phyloP scores from a whole-genome alignment of 2,113 vertebrate genomes.

The Sus scrofa region DNA sequence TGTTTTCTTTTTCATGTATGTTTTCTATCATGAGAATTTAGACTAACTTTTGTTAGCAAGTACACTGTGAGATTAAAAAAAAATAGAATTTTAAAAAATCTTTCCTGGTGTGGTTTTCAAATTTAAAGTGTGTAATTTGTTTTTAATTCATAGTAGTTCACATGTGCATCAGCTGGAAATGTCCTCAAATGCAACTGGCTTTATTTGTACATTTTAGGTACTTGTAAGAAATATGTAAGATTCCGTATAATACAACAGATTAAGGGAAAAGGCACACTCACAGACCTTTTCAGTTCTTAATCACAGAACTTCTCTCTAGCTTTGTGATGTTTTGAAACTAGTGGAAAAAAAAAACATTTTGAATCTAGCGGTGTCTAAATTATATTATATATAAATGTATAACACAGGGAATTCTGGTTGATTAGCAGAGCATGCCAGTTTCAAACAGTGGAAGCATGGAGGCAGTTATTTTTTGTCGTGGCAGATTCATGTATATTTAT shows the following conservation, averaged over 20 bases:
- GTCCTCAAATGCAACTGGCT: not conserved
- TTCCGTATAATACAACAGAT: not conserved
- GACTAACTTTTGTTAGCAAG: not conserved
- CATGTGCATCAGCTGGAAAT: not conserved
- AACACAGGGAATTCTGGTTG: conserved; percentile 39
- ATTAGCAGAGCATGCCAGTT: conserved; percentile 34
- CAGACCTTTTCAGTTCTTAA: not conserved
- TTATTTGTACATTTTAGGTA: not conserved
- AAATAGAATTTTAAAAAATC: not conserved
- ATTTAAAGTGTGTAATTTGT: not conserved
- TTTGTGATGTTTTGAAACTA: conserved; percentile 10
- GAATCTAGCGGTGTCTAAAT: not conserved
- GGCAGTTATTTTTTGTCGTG: not conserved
- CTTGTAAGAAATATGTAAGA: not conserved
- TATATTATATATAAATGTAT: not conserved
- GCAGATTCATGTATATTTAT: conserved; percentile 22
- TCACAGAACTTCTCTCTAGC: not conserved
- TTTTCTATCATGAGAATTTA: not conserved
- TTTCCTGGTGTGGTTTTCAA: not conserved
- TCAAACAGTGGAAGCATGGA: not conserved
- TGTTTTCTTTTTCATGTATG: not conserved
- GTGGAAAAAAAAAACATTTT: not conserved
- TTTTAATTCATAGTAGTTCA: not conserved
- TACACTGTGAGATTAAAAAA: not conserved
- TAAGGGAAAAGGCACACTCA: not conserved